A percentile compares a stretch with the other conserved stretches of the same genome.
These are phyloP conservation scores for Pyrrhia umbra DNA, from an alignment of 2,888 invertebrate species.

Conservation along the genomic window DNA sequence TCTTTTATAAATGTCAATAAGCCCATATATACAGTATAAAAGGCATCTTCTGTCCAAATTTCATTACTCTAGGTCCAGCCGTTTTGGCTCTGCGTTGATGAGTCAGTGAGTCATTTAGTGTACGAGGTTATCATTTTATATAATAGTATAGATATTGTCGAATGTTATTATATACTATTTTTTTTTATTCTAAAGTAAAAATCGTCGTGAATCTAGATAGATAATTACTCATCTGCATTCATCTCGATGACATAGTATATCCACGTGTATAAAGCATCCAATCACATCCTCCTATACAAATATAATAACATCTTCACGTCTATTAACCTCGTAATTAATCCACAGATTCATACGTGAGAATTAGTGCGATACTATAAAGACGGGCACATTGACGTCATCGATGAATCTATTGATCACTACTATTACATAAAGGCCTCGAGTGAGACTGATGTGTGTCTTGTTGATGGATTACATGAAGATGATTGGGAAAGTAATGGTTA, in stretches of 20 bases:
- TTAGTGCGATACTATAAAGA: constrained; percentile 20
- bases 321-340: constrained; percentile 48
- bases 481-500: constrained; percentile 7
- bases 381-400: constrained; percentile 33
- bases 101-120: too few species aligned
- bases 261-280: neutral
- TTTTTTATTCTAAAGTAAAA: too few species aligned
- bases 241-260: neutral
- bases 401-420: constrained; percentile 25
- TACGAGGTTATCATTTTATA: too few species aligned
- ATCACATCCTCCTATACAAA: constrained; percentile 23
- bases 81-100: too few species aligned
- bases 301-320: constrained; percentile 29
- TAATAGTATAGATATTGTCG: too few species aligned
- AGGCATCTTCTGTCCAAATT: too few species aligned
- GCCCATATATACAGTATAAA: too few species aligned
- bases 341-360: constrained; percentile 18
- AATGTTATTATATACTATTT: too few species aligned
- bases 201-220: neutral
- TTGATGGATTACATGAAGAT: constrained; percentile 5
- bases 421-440: constrained; percentile 5
- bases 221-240: neutral
- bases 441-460: constrained; percentile 6
- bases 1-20: too few species aligned
- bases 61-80: too few species aligned